phyloP scores from a whole-genome alignment of 2,888 invertebrate species.

The Bursaphelenchus okinawaensis region DNA sequence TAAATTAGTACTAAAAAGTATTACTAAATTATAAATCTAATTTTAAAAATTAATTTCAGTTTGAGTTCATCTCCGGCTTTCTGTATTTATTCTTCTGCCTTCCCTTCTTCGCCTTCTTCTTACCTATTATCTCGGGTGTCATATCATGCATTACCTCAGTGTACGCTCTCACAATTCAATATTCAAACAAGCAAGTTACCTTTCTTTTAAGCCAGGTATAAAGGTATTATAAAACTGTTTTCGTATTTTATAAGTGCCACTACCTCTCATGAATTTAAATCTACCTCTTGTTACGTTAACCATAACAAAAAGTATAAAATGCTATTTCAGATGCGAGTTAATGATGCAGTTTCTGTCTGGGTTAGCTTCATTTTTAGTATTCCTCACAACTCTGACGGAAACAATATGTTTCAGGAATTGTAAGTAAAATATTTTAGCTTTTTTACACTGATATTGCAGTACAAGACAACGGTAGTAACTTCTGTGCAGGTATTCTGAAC shows the following conservation, averaged over 20 bases:
- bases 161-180: constrained; percentile 40
- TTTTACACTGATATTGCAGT: constrained; percentile 3
- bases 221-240: too few relatives aligned
- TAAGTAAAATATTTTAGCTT: constrained; percentile 3
- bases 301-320: too few relatives aligned
- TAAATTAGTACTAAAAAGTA: neutral
- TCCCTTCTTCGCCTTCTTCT: constrained; percentile 41
- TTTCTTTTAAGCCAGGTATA: neutral
- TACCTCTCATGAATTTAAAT: too few relatives aligned
- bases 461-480: constrained; percentile 11
- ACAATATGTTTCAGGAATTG: constrained; percentile 22
- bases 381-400: constrained; percentile 23
- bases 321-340: constrained; percentile 23
- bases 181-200: constrained; percentile 18
- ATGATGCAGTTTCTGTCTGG: constrained; percentile 24
- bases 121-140: constrained; percentile 42
- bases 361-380: constrained; percentile 19
- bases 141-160: constrained; percentile 43
- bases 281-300: too few relatives aligned
- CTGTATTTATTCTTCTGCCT: constrained; percentile 48
- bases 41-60: constrained; percentile 22
- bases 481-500: constrained; percentile 32
- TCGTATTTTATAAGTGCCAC: too few relatives aligned
- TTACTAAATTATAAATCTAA: neutral
- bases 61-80: constrained; percentile 41